Evolutionary conservation across 2,888 invertebrate species (phyloP).

Genomic region (Epinotia ramella): DNA sequence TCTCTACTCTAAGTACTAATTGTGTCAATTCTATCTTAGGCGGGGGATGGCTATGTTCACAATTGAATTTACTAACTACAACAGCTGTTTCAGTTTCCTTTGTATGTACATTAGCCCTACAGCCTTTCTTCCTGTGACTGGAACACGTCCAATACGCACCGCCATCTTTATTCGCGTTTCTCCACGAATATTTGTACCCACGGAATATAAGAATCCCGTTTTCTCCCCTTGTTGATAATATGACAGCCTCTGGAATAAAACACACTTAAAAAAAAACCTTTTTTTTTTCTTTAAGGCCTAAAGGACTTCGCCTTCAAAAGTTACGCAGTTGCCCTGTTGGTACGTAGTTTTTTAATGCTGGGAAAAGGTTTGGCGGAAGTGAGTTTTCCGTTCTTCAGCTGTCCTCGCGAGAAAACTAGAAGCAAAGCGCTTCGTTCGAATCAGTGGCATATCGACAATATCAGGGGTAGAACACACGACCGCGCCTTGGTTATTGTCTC

Average conservation of each 20-base stretch:
- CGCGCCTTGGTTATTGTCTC: no score
- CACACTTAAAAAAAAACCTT: not conserved
- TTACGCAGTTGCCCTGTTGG: no score
- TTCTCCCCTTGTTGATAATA: slow-evolving; percentile 64
- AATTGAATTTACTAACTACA: slow-evolving; percentile 55
- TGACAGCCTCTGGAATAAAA: slow-evolving; percentile 62
- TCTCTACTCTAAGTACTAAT: slow-evolving; percentile 13
- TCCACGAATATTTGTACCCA: slow-evolving; percentile 69
- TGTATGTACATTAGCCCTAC: slow-evolving; percentile 66
- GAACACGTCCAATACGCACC: slow-evolving; percentile 75
- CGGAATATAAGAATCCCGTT: slow-evolving; percentile 64
- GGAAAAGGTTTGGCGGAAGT: no score
- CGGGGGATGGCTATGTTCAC: slow-evolving; percentile 63
- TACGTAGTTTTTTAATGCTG: no score
- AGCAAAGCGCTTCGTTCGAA: no score
- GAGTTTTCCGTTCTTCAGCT: no score
- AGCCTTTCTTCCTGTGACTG: slow-evolving; percentile 72
- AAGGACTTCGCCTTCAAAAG: not conserved
- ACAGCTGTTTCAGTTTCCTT: slow-evolving; percentile 57
- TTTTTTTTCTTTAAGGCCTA: not conserved
- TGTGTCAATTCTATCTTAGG: slow-evolving; percentile 29
- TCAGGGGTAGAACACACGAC: no score
- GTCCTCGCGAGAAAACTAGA: no score
- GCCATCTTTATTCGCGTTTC: slow-evolving; percentile 58
- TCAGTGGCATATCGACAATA: no score